phyloP scores from a whole-genome alignment of 2,797 vertebrate genomes.

The Rachycentron canadum region DNA sequence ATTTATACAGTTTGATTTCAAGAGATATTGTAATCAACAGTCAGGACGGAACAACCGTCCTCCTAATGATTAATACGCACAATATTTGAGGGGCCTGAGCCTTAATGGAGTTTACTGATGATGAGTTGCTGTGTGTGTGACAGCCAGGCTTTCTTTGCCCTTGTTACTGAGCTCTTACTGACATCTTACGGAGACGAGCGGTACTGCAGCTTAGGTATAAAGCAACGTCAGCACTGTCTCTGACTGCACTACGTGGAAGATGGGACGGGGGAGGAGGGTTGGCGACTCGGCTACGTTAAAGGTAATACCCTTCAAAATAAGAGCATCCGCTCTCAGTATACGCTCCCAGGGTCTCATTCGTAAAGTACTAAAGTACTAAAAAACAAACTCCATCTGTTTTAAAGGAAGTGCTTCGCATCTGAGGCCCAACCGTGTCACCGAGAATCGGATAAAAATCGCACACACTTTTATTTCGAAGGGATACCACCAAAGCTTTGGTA shows the following conservation, averaged over 20 bases:
- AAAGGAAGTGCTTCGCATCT: no score
- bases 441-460: rapidly evolving
- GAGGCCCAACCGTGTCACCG: rapidly evolving
- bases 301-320: slow-evolving; percentile 74
- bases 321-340: background rate
- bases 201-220: slow-evolving; percentile 40
- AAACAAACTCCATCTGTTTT: rapidly evolving
- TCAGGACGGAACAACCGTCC: slow-evolving; percentile 13
- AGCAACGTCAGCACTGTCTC: slow-evolving; percentile 68
- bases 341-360: background rate
- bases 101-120: background rate
- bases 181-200: slow-evolving; percentile 52
- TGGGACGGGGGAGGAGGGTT: slow-evolving; percentile 37
- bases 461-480: slow-evolving; percentile 73
- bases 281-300: slow-evolving; percentile 32
- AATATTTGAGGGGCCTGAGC: slow-evolving; percentile 6
- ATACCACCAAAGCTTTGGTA: slow-evolving; percentile 45
- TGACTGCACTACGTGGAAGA: slow-evolving; percentile 72
- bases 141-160: background rate
- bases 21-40: slow-evolving; percentile 57
- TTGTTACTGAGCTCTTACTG: slow-evolving; percentile 32
- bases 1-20: slow-evolving; percentile 65
- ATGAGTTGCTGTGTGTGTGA: background rate
- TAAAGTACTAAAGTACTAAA: rapidly evolving
- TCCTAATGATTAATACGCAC: slow-evolving; percentile 31